Conservation (phyloP, 2,888 invertebrate species). For the Tyria jacobaeae region DNA sequence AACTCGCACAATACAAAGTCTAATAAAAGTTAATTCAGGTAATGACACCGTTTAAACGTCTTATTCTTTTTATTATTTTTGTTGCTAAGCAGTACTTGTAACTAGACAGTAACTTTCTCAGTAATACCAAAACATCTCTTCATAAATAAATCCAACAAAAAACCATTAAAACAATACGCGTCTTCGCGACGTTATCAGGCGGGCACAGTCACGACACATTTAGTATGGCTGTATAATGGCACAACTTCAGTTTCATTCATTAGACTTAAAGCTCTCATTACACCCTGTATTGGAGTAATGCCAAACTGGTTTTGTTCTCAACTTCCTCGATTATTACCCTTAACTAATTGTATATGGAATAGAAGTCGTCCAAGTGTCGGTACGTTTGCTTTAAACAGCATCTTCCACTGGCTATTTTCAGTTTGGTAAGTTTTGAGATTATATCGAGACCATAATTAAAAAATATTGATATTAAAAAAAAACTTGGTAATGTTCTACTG, state of each 20-base stretch:
- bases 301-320: conserved; percentile 60
- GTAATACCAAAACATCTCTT: neutral
- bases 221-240: conserved; percentile 44
- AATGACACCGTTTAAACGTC: no score
- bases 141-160: conserved; percentile 1
- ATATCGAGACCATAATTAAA: neutral
- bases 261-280: conserved; percentile 59
- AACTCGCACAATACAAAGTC: no score
- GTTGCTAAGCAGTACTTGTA: no score
- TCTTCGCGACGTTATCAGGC: conserved; percentile 48
- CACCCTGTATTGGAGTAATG: conserved; percentile 58
- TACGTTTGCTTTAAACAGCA: neutral
- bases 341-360: conserved; percentile 31
- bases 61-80: no score
- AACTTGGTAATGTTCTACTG: no score
- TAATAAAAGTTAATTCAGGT: no score
- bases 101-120: no score
- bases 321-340: conserved; percentile 55
- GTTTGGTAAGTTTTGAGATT: neutral
- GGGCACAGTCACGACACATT: conserved; percentile 44
- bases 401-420: conserved; percentile 1
- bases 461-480: no score
- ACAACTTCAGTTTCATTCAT: conserved; percentile 58
- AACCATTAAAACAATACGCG: conserved; percentile 48
- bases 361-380: conserved; percentile 5